phyloP scores from a whole-genome alignment of 2,888 invertebrate species.

The Platerodrilus igneus region DNA sequence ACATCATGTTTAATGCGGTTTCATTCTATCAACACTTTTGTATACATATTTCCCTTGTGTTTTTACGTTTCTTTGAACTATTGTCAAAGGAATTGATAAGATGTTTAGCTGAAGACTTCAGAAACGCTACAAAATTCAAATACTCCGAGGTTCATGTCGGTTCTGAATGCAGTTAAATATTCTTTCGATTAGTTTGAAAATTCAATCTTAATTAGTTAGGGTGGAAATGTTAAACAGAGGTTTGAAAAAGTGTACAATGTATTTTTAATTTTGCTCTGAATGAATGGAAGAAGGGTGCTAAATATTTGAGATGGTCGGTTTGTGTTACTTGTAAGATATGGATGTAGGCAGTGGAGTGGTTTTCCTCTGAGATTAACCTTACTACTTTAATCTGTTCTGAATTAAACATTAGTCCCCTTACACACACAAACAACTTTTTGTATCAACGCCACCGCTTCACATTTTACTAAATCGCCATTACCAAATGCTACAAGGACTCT shows the following conservation, averaged over 20 bases:
- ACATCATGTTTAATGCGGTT: conserved; percentile 44
- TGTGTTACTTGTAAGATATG: conserved; percentile 22
- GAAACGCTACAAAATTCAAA: no score
- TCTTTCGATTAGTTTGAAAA: background rate
- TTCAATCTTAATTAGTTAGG: background rate
- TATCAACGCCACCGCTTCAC: conserved; percentile 28
- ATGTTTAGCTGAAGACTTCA: conserved; percentile 26
- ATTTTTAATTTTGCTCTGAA: conserved; percentile 39
- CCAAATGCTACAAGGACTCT: no score
- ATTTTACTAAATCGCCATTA: conserved; percentile 17
- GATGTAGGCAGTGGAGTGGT: conserved; percentile 19
- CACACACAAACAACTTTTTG: conserved; percentile 33
- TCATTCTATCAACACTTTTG: conserved; percentile 35
- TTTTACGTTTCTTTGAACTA: conserved; percentile 47
- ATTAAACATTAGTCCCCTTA: conserved; percentile 40
- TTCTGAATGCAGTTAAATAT: no score
- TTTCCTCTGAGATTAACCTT: conserved; percentile 39
- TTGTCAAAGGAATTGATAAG: conserved; percentile 46
- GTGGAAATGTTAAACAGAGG: background rate
- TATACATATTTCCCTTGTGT: conserved; percentile 49
- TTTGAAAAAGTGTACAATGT: conserved; percentile 21
- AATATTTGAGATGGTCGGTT: conserved; percentile 32
- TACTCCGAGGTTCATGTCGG: no score
- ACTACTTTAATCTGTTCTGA: conserved; percentile 42
- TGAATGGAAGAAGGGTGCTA: conserved; percentile 29